These are phyloP conservation scores for Brachystomella parvula DNA, from an alignment of 1,140 invertebrate genomes.

Conservation along the genomic window DNA sequence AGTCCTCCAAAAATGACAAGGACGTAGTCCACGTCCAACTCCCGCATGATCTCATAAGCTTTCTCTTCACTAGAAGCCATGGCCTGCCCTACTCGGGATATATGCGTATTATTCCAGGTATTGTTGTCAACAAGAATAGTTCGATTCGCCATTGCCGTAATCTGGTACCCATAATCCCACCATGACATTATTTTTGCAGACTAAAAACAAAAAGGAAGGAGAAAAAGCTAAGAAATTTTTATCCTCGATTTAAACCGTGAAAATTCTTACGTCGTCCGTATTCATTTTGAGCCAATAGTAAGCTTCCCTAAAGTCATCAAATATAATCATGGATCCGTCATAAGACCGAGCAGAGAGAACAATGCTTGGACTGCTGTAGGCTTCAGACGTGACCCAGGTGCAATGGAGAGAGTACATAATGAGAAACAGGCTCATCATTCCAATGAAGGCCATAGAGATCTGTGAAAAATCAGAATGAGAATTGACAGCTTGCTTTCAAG, in stretches of 20 bases:
- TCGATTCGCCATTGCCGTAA: conserved; percentile 97
- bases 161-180: conserved; percentile 99
- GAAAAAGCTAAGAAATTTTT: conserved; percentile 16
- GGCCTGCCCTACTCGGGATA: conserved; percentile 90
- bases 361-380: conserved; percentile 94
- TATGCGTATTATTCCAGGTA: conserved; percentile 99
- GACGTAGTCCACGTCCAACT: conserved; percentile 95
- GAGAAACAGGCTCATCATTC: conserved; percentile 73
- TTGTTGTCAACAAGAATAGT: conserved; percentile 99
- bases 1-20: conserved; percentile 96
- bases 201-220: neutral
- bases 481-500: conserved; percentile 19
- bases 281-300: conserved; percentile 98
- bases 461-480: conserved; percentile 43
- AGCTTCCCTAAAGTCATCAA: conserved; percentile 96
- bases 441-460: conserved; percentile 78
- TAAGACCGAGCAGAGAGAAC: conserved; percentile 89
- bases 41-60: conserved; percentile 94
- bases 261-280: conserved; percentile 47
- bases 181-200: conserved; percentile 96
- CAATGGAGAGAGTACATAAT: conserved; percentile 92
- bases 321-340: conserved; percentile 89
- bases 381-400: conserved; percentile 99
- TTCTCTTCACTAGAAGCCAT: conserved; percentile 95
- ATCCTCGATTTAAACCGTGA: neutral